Conservation (phyloP, 1,140 invertebrate species). For the Argopecten irradians region DNA sequence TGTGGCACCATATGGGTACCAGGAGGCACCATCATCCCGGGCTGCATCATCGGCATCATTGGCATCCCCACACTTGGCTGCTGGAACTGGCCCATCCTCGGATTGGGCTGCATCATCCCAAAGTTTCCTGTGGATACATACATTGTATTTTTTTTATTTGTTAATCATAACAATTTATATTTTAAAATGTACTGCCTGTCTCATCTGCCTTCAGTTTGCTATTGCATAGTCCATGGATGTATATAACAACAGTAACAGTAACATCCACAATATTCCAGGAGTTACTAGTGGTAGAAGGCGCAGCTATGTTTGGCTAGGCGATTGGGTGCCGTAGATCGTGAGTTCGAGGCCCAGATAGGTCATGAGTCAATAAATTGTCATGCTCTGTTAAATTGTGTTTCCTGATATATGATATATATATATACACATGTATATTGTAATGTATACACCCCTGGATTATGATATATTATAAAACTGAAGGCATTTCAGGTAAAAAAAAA, state of each 20-base stretch:
- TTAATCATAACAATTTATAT: neutral
- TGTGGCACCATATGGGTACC: conserved; percentile 37
- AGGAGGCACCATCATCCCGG: conserved; percentile 36
- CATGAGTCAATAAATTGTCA: neutral
- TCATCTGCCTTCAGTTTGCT: neutral
- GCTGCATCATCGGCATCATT: conserved; percentile 47
- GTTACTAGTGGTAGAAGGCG: too few relatives aligned
- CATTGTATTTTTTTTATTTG: neutral
- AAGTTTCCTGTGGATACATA: conserved; percentile 40
- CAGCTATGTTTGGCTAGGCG: too few relatives aligned
- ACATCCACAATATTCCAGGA: neutral
- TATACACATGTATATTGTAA: too few relatives aligned
- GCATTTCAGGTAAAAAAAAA: too few relatives aligned
- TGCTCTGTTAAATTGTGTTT: too few relatives aligned
- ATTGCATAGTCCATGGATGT: neutral
- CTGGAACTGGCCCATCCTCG: conserved; percentile 30
- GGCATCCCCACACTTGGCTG: conserved; percentile 27
- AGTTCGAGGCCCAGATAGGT: neutral
- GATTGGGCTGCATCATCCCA: conserved; percentile 39
- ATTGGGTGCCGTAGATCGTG: too few relatives aligned
- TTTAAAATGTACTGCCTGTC: neutral
- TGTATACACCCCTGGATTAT: too few relatives aligned
- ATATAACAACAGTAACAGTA: neutral
- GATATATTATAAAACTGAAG: too few relatives aligned
- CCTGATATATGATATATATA: too few relatives aligned